These are phyloP conservation scores for Cliona cf. orientalis DNA, from an alignment of 37 sponge, comb jelly and placozoan genomes.

Conservation along the genomic window DNA sequence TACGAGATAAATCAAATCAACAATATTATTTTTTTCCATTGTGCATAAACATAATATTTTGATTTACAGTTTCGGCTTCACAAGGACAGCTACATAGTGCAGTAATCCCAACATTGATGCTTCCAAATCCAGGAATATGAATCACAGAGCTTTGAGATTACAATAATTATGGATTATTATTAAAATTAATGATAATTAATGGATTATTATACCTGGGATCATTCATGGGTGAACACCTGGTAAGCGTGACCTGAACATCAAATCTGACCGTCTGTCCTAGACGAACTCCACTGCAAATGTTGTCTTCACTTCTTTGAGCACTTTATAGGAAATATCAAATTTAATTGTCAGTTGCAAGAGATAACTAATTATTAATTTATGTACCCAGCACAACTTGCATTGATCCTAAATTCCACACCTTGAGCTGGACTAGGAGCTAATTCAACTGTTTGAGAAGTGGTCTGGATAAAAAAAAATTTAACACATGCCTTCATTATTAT, in stretches of 20 bases:
- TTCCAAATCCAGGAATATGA: slow-evolving; percentile 58
- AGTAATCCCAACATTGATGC: slow-evolving; percentile 11
- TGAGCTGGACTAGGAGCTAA: slow-evolving; percentile 6
- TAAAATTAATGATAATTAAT: neutral
- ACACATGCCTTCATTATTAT: too few relatives aligned
- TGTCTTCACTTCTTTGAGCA: too few relatives aligned
- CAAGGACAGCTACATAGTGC: slow-evolving; percentile 50
- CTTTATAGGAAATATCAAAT: too few relatives aligned
- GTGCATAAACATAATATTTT: neutral
- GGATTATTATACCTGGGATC: neutral
- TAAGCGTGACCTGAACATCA: too few relatives aligned
- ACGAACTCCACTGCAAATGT: neutral
- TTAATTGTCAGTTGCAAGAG: too few relatives aligned
- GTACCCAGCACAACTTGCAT: slow-evolving; percentile 12
- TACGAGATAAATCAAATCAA: neutral
- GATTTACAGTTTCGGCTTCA: slow-evolving; percentile 15
- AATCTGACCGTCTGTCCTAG: neutral
- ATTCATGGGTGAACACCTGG: neutral
- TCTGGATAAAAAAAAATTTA: slow-evolving; percentile 12
- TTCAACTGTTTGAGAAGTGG: slow-evolving; percentile 32
- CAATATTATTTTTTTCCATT: neutral
- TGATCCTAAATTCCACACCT: slow-evolving; percentile 13
- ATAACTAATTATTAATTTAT: neutral
- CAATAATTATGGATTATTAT: neutral
- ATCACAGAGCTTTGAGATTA: slow-evolving; percentile 15